Evolutionary conservation across 2,888 invertebrate species (phyloP).

Genomic region (Apamea epomidion): DNA sequence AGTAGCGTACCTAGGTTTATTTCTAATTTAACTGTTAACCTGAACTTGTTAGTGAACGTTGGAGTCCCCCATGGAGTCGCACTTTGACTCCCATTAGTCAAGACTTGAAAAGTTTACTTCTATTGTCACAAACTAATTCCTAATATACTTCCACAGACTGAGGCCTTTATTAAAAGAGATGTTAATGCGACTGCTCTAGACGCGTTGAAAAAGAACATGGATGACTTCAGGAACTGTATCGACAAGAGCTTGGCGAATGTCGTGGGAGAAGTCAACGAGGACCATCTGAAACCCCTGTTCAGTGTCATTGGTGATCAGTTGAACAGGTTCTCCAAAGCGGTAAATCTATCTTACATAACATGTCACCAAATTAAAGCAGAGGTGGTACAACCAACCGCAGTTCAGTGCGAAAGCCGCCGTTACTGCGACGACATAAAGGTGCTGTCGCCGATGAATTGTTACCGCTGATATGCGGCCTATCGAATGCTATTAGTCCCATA

Average conservation of each 20-base stretch:
- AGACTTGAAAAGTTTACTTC: not conserved
- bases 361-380: not conserved
- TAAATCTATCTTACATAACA: constrained; percentile 6
- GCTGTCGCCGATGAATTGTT: not conserved
- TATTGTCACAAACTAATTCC: not conserved
- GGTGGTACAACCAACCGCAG: not conserved
- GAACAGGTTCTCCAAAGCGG: constrained; percentile 78
- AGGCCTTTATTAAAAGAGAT: constrained; percentile 75
- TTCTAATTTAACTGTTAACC: not conserved
- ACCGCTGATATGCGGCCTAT: not conserved
- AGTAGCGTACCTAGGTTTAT: not conserved
- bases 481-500: not conserved
- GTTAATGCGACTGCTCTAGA: constrained; percentile 59
- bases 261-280: constrained; percentile 78
- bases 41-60: no score
- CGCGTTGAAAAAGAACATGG: constrained; percentile 77
- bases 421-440: not conserved
- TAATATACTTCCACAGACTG: constrained; percentile 63
- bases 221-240: constrained; percentile 78
- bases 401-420: not conserved
- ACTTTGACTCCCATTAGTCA: not conserved
- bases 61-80: not conserved
- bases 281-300: constrained; percentile 81
- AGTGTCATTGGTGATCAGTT: constrained; percentile 79
- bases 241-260: constrained; percentile 79